phyloP scores from a whole-genome alignment of 1,140 invertebrate species.

The Physella acuta region DNA sequence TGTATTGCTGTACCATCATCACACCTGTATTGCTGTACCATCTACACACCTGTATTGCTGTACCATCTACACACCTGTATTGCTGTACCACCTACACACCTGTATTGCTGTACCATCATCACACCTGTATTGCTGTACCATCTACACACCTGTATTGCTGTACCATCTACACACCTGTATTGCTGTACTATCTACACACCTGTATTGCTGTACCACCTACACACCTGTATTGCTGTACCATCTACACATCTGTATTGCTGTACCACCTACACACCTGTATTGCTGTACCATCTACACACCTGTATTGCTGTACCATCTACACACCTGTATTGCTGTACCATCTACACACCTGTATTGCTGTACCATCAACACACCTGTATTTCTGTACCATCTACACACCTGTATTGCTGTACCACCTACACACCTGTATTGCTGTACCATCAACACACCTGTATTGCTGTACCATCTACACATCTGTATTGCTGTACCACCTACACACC shows the following conservation, averaged over 20 bases:
- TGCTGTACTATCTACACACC: neutral
- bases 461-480: constrained; percentile 61
- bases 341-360: neutral
- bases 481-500: constrained; percentile 53
- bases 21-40: constrained; percentile 67
- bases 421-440: too few species aligned
- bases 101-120: constrained; percentile 35
- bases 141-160: neutral
- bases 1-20: constrained; percentile 64
- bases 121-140: too few species aligned
- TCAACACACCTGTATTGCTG: too few species aligned
- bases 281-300: neutral
- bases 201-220: constrained; percentile 35
- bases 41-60: neutral
- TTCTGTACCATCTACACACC: neutral
- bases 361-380: constrained; percentile 59
- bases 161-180: constrained; percentile 59
- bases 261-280: constrained; percentile 59
- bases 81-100: neutral
- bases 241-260: neutral
- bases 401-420: constrained; percentile 35
- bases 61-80: constrained; percentile 59
- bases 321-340: too few species aligned
- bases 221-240: too few species aligned
- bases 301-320: constrained; percentile 35